phyloP scores from a whole-genome alignment of 2,888 invertebrate species.

The Mesochorus sp. region DNA sequence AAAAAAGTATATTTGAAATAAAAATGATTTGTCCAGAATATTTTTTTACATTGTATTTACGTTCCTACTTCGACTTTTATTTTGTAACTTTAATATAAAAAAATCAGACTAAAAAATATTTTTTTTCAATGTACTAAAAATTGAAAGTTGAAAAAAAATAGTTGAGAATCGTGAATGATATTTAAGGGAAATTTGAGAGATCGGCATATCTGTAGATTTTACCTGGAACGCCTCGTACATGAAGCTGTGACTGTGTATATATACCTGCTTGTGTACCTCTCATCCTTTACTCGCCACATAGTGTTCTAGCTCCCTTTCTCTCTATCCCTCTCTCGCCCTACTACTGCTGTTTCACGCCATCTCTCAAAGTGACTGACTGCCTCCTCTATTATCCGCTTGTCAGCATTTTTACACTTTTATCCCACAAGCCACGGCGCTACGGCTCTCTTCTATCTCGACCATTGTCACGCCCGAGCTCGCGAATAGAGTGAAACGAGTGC shows the following conservation, averaged over 20 bases:
- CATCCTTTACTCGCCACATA: slow-evolving; percentile 54
- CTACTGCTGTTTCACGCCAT: slow-evolving; percentile 79
- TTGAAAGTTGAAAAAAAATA: too few relatives aligned
- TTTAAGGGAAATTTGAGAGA: too few relatives aligned
- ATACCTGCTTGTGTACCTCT: slow-evolving; percentile 29
- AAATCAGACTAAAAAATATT: too few relatives aligned
- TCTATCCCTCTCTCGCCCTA: slow-evolving; percentile 56
- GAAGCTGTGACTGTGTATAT: not conserved
- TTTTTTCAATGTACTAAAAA: too few relatives aligned
- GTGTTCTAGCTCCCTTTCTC: slow-evolving; percentile 31
- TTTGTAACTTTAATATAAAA: too few relatives aligned
- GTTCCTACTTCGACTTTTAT: too few relatives aligned
- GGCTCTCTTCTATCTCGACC: slow-evolving; percentile 36
- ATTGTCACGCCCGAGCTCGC: slow-evolving; percentile 56
- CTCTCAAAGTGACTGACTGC: slow-evolving; percentile 82
- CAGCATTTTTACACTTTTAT: slow-evolving; percentile 82
- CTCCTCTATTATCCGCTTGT: slow-evolving; percentile 82
- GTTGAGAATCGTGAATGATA: too few relatives aligned
- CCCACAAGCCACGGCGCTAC: slow-evolving; percentile 59
- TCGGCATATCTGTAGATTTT: too few relatives aligned
- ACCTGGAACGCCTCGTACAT: too few relatives aligned
- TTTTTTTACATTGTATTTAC: too few relatives aligned
- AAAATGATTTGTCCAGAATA: too few relatives aligned
- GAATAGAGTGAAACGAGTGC: slow-evolving; percentile 27
- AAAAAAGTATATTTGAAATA: too few relatives aligned